Evolutionary conservation across 2,888 invertebrate genomes (phyloP).

Genomic region (Ectobius pallidus): DNA sequence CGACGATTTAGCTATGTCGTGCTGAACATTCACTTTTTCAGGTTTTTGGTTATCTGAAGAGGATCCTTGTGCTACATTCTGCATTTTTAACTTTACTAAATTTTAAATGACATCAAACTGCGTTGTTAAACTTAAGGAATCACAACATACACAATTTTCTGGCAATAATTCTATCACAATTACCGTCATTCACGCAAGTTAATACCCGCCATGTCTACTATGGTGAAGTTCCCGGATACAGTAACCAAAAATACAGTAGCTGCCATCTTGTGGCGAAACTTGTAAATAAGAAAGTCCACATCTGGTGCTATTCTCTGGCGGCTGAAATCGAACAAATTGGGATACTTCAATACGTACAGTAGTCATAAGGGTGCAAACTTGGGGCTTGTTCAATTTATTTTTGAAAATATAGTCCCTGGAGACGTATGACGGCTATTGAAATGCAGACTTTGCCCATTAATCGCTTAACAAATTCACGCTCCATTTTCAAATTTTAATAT

Average conservation of each 20-base stretch:
- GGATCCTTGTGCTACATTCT: constrained; percentile 84
- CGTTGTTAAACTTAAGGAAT: constrained; percentile 50
- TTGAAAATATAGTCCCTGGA: no score
- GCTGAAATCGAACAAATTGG: no score
- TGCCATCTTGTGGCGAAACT: constrained; percentile 31
- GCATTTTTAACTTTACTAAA: constrained; percentile 80
- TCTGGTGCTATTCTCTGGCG: not conserved
- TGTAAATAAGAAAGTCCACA: not conserved
- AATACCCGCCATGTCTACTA: constrained; percentile 82
- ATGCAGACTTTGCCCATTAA: no score
- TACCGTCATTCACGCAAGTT: constrained; percentile 59
- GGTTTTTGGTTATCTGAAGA: constrained; percentile 81
- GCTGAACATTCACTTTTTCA: constrained; percentile 73
- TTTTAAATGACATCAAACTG: constrained; percentile 59
- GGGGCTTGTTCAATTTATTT: no score
- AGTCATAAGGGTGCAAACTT: no score
- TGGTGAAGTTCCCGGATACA: constrained; percentile 70
- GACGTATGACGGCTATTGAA: no score
- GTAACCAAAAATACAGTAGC: constrained; percentile 47
- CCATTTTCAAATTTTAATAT: no score
- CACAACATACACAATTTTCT: constrained; percentile 52
- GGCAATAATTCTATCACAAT: constrained; percentile 52
- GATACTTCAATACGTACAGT: no score
- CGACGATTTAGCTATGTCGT: constrained; percentile 64
- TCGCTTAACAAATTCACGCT: no score